phyloP scores from a whole-genome alignment of 2,113 vertebrate species.

The Neoarius graeffei region DNA sequence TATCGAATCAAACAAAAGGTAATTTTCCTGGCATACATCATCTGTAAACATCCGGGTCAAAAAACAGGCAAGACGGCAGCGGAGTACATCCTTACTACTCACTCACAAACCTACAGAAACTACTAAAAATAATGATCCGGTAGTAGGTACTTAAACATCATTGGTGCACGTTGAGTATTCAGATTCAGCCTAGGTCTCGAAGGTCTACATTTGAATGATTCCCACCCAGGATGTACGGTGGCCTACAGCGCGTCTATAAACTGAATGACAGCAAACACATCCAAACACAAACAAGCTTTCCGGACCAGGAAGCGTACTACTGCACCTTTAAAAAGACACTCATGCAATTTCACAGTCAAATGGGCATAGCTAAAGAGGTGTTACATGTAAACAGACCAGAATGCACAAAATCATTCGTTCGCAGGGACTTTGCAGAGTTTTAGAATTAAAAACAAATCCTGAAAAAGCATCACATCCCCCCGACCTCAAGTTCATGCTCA shows the following conservation, averaged over 20 bases:
- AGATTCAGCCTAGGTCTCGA: not conserved
- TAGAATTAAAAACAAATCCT: not conserved
- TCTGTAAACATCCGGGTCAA: too few species aligned
- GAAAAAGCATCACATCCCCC: not conserved
- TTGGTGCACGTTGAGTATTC: too few species aligned
- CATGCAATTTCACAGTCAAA: not conserved
- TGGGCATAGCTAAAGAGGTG: not conserved
- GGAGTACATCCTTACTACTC: too few species aligned
- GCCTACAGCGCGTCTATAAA: not conserved
- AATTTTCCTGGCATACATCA: too few species aligned
- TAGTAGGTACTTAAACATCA: too few species aligned
- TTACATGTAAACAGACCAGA: not conserved
- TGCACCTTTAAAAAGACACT: not conserved
- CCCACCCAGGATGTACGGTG: not conserved
- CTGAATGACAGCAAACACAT: not conserved
- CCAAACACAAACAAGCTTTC: not conserved
- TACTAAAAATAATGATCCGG: too few species aligned
- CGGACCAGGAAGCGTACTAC: not conserved
- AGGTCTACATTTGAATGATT: not conserved
- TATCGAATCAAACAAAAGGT: too few species aligned
- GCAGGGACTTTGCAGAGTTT: not conserved
- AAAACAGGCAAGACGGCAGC: too few species aligned
- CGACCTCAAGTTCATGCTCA: not conserved
- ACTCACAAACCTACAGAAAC: too few species aligned
- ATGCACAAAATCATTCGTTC: not conserved